Conservation (phyloP, 2,888 invertebrate genomes). For the Hipparchia sbordonii region DNA sequence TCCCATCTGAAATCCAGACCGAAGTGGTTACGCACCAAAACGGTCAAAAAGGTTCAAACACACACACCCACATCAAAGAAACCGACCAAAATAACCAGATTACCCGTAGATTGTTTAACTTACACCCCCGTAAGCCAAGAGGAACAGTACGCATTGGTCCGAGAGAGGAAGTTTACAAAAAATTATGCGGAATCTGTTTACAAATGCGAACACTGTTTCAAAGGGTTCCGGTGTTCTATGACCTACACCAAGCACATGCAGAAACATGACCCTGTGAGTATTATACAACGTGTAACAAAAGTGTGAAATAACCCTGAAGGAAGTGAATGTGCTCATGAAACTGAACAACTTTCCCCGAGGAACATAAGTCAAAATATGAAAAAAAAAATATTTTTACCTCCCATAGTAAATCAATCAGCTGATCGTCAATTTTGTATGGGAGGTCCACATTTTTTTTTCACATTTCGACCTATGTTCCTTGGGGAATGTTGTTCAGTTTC, state of each 20-base stretch:
- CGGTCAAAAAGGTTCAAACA: conserved; percentile 28
- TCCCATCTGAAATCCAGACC: background rate
- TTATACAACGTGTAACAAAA: too few species aligned
- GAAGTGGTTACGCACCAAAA: conserved; percentile 50
- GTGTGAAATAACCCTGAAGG: too few species aligned
- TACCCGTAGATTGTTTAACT: conserved; percentile 60
- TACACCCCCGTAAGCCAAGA: conserved; percentile 62
- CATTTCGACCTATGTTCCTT: too few species aligned
- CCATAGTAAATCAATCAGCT: too few species aligned
- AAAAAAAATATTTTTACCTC: too few species aligned
- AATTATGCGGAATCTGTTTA: conserved; percentile 67
- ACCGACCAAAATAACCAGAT: conserved; percentile 3
- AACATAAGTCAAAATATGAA: too few species aligned
- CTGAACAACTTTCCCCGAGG: too few species aligned
- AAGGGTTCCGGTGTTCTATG: conserved; percentile 60
- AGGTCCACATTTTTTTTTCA: too few species aligned
- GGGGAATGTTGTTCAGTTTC: too few species aligned
- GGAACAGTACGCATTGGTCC: conserved; percentile 65
- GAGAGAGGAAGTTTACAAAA: conserved; percentile 55
- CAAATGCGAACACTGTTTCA: conserved; percentile 65
- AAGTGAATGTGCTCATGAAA: too few species aligned
- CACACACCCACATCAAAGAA: conserved; percentile 24
- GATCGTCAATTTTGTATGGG: too few species aligned
- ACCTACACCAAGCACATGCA: conserved; percentile 71
- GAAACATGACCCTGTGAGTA: conserved; percentile 72